These are phyloP conservation scores for Eulemur rubriventer DNA, from an alignment of 2,797 vertebrate genomes.

Conservation along the genomic window DNA sequence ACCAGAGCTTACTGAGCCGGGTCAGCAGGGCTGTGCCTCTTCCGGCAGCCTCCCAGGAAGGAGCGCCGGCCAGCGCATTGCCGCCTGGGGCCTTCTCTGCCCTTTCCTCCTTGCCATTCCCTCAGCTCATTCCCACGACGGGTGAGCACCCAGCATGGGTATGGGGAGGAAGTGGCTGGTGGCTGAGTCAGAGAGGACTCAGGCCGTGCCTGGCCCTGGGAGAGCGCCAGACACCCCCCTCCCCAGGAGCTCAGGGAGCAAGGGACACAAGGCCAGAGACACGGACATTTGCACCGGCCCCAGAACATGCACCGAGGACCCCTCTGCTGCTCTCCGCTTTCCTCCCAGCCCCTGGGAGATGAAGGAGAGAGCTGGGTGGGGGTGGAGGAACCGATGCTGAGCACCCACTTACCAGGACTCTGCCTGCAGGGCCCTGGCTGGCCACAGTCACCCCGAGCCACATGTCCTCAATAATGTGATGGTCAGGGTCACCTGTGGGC, in stretches of 20 bases:
- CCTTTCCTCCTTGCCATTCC: constrained; percentile 61
- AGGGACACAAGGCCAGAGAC: not conserved
- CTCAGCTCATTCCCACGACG: constrained; percentile 53
- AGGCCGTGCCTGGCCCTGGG: not conserved
- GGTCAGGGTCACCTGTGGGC: constrained; percentile 84
- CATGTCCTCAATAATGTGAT: constrained; percentile 95
- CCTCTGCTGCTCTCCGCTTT: not conserved
- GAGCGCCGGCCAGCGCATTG: not conserved
- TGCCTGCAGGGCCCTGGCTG: constrained; percentile 90
- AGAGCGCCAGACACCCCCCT: not conserved
- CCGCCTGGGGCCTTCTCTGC: constrained; percentile 57
- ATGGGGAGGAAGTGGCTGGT: constrained; percentile 11
- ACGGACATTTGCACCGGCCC: not conserved
- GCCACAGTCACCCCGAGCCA: constrained; percentile 97
- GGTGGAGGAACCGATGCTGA: rapidly evolving
- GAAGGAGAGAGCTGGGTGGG: not conserved
- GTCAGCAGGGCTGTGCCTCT: constrained; percentile 28
- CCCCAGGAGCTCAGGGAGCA: not conserved
- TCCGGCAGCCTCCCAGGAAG: constrained; percentile 59
- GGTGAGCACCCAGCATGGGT: not conserved
- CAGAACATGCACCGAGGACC: not conserved
- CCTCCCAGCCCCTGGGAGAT: not conserved
- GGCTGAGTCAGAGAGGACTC: constrained; percentile 49
- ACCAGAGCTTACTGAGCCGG: not conserved
- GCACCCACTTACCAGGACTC: constrained; percentile 92